These are phyloP conservation scores for Phymanthus crucifer DNA, from an alignment of 92 coral and sea anemone species.

Conservation along the genomic window DNA sequence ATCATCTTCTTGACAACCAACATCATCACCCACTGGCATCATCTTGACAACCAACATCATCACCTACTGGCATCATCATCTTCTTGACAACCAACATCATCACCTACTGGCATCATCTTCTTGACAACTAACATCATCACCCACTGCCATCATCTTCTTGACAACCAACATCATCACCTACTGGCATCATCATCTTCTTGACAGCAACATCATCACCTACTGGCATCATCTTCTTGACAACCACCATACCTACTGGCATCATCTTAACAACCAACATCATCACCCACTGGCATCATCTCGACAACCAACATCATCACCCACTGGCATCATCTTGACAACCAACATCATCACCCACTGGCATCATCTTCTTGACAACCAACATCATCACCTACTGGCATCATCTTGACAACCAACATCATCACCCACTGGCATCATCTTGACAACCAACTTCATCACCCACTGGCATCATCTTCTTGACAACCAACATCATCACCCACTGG, in stretches of 20 bases:
- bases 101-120: neutral
- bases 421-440: too few relatives aligned
- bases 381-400: too few relatives aligned
- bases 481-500: neutral
- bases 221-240: neutral
- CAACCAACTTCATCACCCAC: too few relatives aligned
- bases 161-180: neutral
- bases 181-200: neutral
- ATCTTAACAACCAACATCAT: neutral
- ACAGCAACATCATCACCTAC: neutral
- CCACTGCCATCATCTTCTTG: neutral
- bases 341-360: neutral
- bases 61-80: too few relatives aligned
- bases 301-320: neutral
- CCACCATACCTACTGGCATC: neutral
- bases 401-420: too few relatives aligned
- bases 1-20: too few relatives aligned
- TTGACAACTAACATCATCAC: neutral
- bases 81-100: neutral
- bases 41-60: too few relatives aligned
- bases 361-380: neutral
- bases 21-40: too few relatives aligned
- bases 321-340: neutral
- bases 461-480: neutral
- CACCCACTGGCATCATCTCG: neutral